Percentiles rank a stretch among this genome's conserved stretches.
These are phyloP conservation scores for Rhipidura dahli DNA, from an alignment of 2,113 vertebrate species.

Conservation along the genomic window DNA sequence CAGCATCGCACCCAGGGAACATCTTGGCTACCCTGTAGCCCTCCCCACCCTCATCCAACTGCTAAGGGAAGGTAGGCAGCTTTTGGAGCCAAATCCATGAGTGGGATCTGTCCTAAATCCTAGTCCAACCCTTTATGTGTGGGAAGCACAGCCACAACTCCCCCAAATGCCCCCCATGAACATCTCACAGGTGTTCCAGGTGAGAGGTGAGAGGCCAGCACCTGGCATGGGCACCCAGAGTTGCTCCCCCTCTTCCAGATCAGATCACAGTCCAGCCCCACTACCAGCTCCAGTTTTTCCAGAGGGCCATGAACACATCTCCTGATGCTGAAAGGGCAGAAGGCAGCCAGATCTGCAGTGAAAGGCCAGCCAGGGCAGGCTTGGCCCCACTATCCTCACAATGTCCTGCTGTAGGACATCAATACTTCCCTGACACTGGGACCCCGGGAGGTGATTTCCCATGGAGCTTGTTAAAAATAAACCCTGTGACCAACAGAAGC, in stretches of 20 bases:
- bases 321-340: not conserved
- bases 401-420: not conserved
- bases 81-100: not conserved
- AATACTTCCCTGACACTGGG: fast-evolving
- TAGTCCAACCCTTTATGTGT: not conserved
- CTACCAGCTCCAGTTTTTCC: not conserved
- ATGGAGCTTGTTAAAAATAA: not conserved
- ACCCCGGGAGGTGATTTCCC: not conserved
- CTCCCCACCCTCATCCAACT: not conserved
- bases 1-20: not conserved
- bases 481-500: not conserved
- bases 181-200: not conserved
- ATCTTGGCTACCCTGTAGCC: not conserved
- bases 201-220: not conserved
- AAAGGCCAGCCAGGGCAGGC: not conserved
- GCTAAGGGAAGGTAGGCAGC: fast-evolving
- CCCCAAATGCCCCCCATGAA: not conserved
- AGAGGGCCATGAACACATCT: not conserved
- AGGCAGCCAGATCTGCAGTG: not conserved
- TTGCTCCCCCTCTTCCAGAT: not conserved
- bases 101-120: not conserved
- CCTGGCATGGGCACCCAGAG: not conserved
- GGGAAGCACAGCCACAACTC: not conserved
- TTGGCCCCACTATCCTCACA: not conserved
- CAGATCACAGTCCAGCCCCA: not conserved